These are phyloP conservation scores for Mesorhabditis belari DNA, from an alignment of 2,888 invertebrate genomes.

Conservation along the genomic window DNA sequence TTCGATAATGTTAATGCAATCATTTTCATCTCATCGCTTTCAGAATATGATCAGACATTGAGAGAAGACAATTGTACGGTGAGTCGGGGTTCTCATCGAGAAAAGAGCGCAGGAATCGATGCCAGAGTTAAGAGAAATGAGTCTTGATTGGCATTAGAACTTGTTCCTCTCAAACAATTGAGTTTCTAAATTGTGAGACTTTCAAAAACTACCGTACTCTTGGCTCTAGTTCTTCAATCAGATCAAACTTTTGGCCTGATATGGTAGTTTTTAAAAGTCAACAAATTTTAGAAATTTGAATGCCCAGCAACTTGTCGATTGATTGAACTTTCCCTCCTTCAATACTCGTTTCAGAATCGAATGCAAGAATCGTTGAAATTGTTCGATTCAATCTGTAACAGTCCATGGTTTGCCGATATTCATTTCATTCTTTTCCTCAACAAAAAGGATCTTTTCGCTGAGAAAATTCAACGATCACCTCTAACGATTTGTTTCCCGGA, in stretches of 20 bases:
- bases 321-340: too few relatives aligned
- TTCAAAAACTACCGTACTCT: too few relatives aligned
- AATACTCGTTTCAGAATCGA: constrained; percentile 96
- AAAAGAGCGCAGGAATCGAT: constrained; percentile 4
- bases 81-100: too few relatives aligned
- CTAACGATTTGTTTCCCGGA: constrained; percentile 98
- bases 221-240: too few relatives aligned
- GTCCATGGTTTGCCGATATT: constrained; percentile 99
- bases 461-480: constrained; percentile 97
- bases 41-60: constrained; percentile 98
- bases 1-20: constrained; percentile 98
- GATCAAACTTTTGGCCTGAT: too few relatives aligned
- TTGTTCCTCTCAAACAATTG: too few relatives aligned
- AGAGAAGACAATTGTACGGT: constrained; percentile 99
- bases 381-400: constrained; percentile 99
- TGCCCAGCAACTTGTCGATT: too few relatives aligned
- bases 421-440: constrained; percentile 99
- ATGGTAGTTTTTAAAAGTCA: too few relatives aligned
- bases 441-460: constrained; percentile 99
- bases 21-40: constrained; percentile 99
- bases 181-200: too few relatives aligned
- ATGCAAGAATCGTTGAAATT: constrained; percentile 99
- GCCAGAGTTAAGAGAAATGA: constrained; percentile 1
- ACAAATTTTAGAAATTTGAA: too few relatives aligned
- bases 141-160: too few relatives aligned